phyloP scores from a whole-genome alignment of 2,113 vertebrate genomes.

The Pica pica region DNA sequence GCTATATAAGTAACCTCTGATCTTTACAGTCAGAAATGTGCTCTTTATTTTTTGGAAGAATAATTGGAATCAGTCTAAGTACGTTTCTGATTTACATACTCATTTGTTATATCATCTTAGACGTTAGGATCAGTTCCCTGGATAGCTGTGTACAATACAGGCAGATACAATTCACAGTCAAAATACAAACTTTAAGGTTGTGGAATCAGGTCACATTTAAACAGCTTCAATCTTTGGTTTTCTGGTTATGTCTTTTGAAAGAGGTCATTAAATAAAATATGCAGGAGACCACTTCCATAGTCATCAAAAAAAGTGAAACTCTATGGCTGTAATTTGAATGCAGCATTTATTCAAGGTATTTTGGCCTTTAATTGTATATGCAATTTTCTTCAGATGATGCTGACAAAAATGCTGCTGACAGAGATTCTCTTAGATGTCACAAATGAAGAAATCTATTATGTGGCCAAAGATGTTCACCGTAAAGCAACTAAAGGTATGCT shows the following conservation, averaged over 20 bases:
- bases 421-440: slow-evolving; percentile 97
- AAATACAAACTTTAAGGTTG: not conserved
- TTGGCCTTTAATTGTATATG: not conserved
- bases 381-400: slow-evolving; percentile 80
- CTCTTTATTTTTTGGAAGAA: not conserved
- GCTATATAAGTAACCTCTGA: not conserved
- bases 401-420: slow-evolving; percentile 95
- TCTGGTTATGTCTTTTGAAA: not conserved
- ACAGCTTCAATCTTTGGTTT: not conserved
- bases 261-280: not conserved
- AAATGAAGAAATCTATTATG: slow-evolving; percentile 92
- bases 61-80: not conserved
- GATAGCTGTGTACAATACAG: not conserved
- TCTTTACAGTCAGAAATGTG: not conserved
- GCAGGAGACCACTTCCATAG: not conserved
- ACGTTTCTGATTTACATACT: not conserved
- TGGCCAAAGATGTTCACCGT: slow-evolving; percentile 91
- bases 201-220: not conserved
- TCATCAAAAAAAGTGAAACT: not conserved
- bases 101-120: not conserved
- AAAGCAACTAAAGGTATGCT: slow-evolving; percentile 95
- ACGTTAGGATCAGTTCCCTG: not conserved
- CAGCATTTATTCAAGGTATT: not conserved
- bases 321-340: not conserved
- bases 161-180: not conserved